phyloP scores from a whole-genome alignment of 2,113 vertebrate species.

The Odontophorus gujanensis region DNA sequence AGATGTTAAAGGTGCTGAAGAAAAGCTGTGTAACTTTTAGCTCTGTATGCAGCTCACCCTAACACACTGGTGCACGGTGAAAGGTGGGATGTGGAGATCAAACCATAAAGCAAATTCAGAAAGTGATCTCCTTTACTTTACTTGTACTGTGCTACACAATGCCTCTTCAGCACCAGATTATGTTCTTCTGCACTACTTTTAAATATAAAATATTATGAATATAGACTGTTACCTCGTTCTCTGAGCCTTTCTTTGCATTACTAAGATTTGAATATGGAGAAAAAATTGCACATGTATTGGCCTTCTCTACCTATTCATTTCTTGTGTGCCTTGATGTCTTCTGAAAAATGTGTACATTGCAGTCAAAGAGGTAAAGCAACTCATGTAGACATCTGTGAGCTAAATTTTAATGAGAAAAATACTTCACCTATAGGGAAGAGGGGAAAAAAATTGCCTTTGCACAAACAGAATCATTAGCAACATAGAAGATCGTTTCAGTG shows the following conservation, averaged over 20 bases:
- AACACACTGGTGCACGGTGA: background rate
- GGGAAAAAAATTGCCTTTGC: background rate
- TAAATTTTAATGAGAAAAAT: slow-evolving; percentile 43
- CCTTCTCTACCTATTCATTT: background rate
- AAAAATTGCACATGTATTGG: background rate
- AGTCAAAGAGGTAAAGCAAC: background rate
- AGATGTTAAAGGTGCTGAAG: slow-evolving; percentile 21
- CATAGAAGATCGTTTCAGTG: background rate
- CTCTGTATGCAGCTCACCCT: slow-evolving; percentile 1
- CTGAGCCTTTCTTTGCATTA: background rate
- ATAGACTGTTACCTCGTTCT: background rate
- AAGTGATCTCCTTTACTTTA: background rate
- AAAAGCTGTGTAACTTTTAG: background rate
- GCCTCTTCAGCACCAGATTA: background rate
- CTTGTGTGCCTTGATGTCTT: background rate
- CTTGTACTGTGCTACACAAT: background rate
- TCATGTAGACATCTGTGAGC: background rate
- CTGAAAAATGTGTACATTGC: background rate
- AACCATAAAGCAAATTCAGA: background rate
- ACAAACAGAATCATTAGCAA: slow-evolving; percentile 33
- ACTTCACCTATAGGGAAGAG: background rate
- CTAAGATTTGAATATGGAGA: background rate
- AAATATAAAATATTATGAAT: background rate
- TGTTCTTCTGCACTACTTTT: background rate
- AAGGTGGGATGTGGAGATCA: background rate